Percentiles rank a stretch among this genome's conserved stretches.
Conservation (phyloP, 1,140 invertebrate species). For the Bombyx mandarina region DNA sequence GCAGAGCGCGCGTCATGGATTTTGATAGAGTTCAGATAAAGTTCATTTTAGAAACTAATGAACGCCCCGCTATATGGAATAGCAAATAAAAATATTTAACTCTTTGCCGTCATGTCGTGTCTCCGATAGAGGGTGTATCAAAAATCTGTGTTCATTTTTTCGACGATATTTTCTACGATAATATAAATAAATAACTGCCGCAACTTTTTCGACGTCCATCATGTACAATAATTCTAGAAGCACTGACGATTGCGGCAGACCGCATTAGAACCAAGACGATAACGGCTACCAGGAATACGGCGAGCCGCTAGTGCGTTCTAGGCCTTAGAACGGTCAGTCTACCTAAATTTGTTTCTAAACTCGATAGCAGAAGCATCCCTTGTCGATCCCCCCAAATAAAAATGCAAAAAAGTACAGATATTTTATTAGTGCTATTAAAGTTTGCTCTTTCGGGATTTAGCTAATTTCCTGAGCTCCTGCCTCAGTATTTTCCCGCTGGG, state of each 20-base stretch:
- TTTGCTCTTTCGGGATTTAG: conserved; percentile 33
- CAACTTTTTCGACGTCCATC: conserved; percentile 3
- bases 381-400: too few relatives aligned
- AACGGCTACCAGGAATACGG: background rate
- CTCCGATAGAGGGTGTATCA: conserved; percentile 3
- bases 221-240: background rate
- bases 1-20: too few relatives aligned
- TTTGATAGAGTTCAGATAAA: too few relatives aligned
- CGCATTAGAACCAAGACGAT: conserved; percentile 3
- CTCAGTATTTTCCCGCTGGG: conserved; percentile 79
- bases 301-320: background rate
- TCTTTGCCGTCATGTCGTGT: background rate
- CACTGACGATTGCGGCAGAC: background rate
- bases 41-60: too few relatives aligned
- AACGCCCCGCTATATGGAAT: too few relatives aligned
- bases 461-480: conserved; percentile 63
- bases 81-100: background rate
- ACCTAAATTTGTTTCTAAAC: too few relatives aligned
- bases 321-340: too few relatives aligned
- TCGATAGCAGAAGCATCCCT: too few relatives aligned
- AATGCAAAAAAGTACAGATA: too few relatives aligned
- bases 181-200: conserved; percentile 1
- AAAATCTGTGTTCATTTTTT: conserved; percentile 3
- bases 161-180: conserved; percentile 1
- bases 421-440: conserved; percentile 10